These are phyloP conservation scores for Spodoptera littoralis DNA, from an alignment of 2,888 invertebrate genomes.

Conservation along the genomic window DNA sequence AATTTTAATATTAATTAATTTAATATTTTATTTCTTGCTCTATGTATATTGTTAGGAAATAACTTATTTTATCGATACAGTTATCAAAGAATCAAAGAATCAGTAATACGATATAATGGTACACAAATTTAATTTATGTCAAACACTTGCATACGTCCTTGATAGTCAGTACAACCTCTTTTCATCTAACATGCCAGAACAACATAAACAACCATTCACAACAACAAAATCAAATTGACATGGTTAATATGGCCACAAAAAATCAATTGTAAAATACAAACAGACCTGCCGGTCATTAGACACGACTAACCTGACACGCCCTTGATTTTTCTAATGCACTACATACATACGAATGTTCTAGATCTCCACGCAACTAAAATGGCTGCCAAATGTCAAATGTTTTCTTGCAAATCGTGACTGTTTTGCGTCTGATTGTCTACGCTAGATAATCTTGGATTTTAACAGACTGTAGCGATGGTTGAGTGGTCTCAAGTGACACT, in stretches of 20 bases:
- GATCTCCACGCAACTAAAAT: constrained; percentile 50
- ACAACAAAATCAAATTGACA: constrained; percentile 21
- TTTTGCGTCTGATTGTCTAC: constrained; percentile 58
- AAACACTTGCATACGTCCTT: no score
- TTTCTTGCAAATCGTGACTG: constrained; percentile 59
- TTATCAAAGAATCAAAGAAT: no score
- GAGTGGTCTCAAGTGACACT: no score
- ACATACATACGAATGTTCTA: constrained; percentile 48
- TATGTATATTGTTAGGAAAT: no score
- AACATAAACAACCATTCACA: not conserved
- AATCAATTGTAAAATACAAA: constrained; percentile 35
- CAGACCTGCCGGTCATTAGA: constrained; percentile 29
- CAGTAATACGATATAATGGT: no score
- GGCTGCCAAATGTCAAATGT: constrained; percentile 62
- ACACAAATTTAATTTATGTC: no score
- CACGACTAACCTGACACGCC: constrained; percentile 45
- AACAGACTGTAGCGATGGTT: no score
- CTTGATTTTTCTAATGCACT: constrained; percentile 55
- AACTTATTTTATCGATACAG: no score
- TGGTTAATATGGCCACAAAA: constrained; percentile 27
- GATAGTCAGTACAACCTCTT: no score
- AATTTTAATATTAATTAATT: no score
- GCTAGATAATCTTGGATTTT: constrained; percentile 50
- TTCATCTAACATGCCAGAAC: not conserved
- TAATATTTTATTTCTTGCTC: no score